Evolutionary conservation across 1,140 invertebrate genomes (phyloP), one percentile per base, ranked within the genome.

Genomic region (Monomorium pharaonis): DNA sequence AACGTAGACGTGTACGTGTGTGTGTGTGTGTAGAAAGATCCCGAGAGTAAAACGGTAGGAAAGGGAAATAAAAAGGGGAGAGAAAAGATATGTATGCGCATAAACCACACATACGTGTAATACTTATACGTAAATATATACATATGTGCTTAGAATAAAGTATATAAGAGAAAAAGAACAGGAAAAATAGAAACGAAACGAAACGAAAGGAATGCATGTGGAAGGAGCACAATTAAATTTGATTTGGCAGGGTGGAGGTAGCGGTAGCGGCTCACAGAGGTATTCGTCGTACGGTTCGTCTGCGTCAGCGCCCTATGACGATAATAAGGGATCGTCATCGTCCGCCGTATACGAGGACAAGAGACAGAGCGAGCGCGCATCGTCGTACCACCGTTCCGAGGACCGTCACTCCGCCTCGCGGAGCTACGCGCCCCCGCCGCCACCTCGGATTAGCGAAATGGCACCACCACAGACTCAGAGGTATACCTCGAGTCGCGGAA

Each of bases 241-340:
- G 92, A 93, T 94, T 95, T 94, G 92, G 93, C 94, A 95, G 94
- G 93, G 93, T 86, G 92, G 92, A 91, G 92, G 94, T 91, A 92
- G 93, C 93, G 89, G 92, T 84, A 89, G 91, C 87, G 91, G 93
- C 76, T 94, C 93, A 84, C 93, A 94, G 92, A 93, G 94, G 92
- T 94, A 94, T 89, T 94, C 93, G 37, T 92, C 91, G 56, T 94
- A 94, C 74, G 93, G 93, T 56, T 93, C 94, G 21, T 93, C 93
- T 6, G 77, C 88, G 7, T 92, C 93, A 12, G 84, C 88, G 18
- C 84, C 88, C 56, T 94, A 94, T 78, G 93, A 94, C 76, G 94
- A 94, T 76, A 94, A 93, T 91, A 94, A 94, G 91, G 90, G 94
- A 86, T 94, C 94, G 18, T 94, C 94, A 10, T 92, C 92, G 21